Percentiles rank a stretch among this genome's conserved stretches.
phyloP scores from a whole-genome alignment of 2,797 vertebrate genomes.

The Gymnopithys bicolor region DNA sequence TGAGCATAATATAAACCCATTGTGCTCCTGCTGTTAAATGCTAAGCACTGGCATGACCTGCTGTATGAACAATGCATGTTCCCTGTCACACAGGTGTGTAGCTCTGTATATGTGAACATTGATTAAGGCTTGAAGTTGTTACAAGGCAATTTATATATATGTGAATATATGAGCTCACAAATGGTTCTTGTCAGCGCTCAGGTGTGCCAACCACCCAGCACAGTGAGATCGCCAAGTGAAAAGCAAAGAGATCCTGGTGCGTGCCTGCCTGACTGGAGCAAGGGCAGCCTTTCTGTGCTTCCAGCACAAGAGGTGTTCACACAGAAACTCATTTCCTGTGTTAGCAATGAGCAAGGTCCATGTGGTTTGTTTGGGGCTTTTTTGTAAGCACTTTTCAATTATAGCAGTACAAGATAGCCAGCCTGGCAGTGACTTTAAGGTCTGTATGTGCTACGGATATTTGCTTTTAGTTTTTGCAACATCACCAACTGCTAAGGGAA shows the following conservation, averaged over 20 bases:
- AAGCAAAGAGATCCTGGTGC: background rate
- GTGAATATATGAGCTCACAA: background rate
- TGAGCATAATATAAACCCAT: background rate
- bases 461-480: conserved; percentile 28
- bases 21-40: conserved; percentile 1
- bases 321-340: background rate
- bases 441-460: background rate
- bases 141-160: background rate
- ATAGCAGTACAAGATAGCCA: background rate
- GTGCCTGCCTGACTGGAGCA: background rate
- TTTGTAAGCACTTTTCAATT: background rate
- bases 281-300: background rate
- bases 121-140: background rate
- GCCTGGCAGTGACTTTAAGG: background rate
- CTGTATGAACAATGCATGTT: background rate
- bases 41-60: background rate
- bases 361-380: background rate
- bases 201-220: background rate
- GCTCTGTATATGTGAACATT: background rate
- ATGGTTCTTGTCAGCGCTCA: background rate
- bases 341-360: background rate
- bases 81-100: background rate
- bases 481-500: conserved; percentile 15
- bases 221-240: background rate
- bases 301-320: background rate